phyloP scores from a whole-genome alignment of 2,888 invertebrate genomes.

The Cataglyphis altisquamis region DNA sequence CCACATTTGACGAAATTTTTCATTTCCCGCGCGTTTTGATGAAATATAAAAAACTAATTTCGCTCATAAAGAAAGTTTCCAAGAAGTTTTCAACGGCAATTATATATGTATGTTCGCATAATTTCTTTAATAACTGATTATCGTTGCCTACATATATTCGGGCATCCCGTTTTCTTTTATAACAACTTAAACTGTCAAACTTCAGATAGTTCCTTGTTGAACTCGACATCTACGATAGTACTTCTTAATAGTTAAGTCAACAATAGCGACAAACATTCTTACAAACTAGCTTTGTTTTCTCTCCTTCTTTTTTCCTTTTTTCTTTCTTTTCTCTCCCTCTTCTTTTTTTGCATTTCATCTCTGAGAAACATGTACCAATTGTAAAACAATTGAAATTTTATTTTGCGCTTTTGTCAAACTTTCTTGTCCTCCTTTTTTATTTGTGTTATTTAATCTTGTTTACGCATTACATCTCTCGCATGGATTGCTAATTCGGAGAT shows the following conservation, averaged over 20 bases:
- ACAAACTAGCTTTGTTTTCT: conserved; percentile 14
- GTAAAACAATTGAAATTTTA: not conserved
- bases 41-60: conserved; percentile 21
- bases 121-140: not conserved
- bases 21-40: conserved; percentile 9
- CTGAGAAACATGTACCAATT: not conserved
- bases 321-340: not conserved
- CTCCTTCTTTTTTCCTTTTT: not conserved
- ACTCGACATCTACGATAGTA: conserved; percentile 9
- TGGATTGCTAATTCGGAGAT: not conserved
- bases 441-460: not conserved
- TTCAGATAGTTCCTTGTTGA: conserved; percentile 8
- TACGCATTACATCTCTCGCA: not conserved
- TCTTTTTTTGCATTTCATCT: not conserved
- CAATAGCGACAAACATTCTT: conserved; percentile 26
- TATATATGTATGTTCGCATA: not conserved
- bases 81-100: not conserved
- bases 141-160: not conserved
- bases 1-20: conserved; percentile 10
- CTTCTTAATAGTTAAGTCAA: conserved; percentile 31
- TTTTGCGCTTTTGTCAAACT: not conserved
- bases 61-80: conserved; percentile 5
- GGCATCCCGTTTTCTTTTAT: not conserved
- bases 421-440: not conserved
- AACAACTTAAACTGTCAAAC: conserved; percentile 9